A percentile compares a stretch with the other conserved stretches of the same genome.
phyloP scores from a whole-genome alignment of 2,113 vertebrate species.

The Willisornis vidua region DNA sequence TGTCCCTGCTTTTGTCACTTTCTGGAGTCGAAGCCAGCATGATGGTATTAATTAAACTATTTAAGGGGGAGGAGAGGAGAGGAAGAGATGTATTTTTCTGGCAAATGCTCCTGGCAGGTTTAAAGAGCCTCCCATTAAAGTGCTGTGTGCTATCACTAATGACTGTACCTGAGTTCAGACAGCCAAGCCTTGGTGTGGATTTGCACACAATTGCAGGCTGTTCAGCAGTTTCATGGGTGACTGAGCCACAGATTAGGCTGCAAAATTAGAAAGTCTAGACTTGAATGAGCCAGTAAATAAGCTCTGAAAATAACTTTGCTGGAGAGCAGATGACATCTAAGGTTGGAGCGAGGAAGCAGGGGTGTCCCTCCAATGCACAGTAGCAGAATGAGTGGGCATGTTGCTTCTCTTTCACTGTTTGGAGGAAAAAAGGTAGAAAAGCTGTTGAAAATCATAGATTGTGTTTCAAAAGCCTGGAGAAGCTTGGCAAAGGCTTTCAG shows the following conservation, averaged over 20 bases:
- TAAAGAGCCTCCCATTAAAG: background rate
- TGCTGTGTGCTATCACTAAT: background rate
- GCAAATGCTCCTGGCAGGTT: background rate
- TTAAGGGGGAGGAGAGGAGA: background rate
- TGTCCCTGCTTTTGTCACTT: background rate
- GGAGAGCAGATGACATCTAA: background rate
- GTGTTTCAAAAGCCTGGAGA: background rate
- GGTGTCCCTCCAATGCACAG: background rate
- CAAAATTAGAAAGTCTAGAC: slow-evolving; percentile 20
- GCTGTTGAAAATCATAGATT: background rate
- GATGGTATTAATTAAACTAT: background rate
- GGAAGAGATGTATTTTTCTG: background rate
- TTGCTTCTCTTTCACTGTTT: background rate
- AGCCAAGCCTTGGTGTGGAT: background rate
- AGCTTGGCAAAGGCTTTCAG: background rate
- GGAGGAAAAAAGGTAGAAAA: background rate
- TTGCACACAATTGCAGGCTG: background rate
- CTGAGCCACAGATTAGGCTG: slow-evolving; percentile 33
- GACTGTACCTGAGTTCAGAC: background rate
- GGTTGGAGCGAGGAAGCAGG: background rate
- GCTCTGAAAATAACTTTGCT: background rate
- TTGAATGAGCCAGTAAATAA: slow-evolving; percentile 24
- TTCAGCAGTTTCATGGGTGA: slow-evolving; percentile 42
- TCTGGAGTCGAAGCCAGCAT: background rate
- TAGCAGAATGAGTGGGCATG: background rate